A percentile compares a stretch with the other conserved stretches of the same genome.
Conservation (phyloP, 2,797 vertebrate species). For the Pangasius mekongensis region DNA sequence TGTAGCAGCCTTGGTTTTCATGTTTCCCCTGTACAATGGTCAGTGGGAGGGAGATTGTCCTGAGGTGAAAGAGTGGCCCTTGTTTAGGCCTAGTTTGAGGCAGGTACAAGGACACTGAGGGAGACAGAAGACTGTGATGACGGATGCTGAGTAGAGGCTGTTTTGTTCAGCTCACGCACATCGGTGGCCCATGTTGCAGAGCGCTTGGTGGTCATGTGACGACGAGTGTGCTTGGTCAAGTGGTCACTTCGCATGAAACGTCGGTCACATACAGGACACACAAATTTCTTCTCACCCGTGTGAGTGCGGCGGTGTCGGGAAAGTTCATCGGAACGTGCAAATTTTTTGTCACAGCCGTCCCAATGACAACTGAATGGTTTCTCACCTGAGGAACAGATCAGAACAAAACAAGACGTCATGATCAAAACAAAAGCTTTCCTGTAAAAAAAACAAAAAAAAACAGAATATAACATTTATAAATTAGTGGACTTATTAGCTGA, state of each 20-base stretch:
- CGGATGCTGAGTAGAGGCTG: slow-evolving; percentile 68
- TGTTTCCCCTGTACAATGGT: slow-evolving; percentile 65
- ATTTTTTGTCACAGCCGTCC: slow-evolving; percentile 95
- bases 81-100: slow-evolving; percentile 69
- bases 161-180: slow-evolving; percentile 78
- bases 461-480: neutral
- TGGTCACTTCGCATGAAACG: slow-evolving; percentile 99
- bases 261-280: slow-evolving; percentile 87
- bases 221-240: slow-evolving; percentile 92
- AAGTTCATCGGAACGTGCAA: slow-evolving; percentile 95
- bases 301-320: slow-evolving; percentile 94
- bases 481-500: neutral
- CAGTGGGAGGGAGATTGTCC: slow-evolving; percentile 71
- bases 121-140: slow-evolving; percentile 63
- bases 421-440: neutral
- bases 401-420: neutral
- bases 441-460: neutral
- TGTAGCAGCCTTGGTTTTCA: slow-evolving; percentile 74
- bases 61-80: slow-evolving; percentile 66
- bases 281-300: slow-evolving; percentile 97
- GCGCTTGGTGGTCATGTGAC: slow-evolving; percentile 88
- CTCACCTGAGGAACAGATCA: slow-evolving; percentile 78
- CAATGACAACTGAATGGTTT: slow-evolving; percentile 96
- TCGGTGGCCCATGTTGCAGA: slow-evolving; percentile 83
- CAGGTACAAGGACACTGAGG: slow-evolving; percentile 72